Evolutionary conservation across 2,888 invertebrate genomes (phyloP).

Genomic region (Pollenia angustigena): DNA sequence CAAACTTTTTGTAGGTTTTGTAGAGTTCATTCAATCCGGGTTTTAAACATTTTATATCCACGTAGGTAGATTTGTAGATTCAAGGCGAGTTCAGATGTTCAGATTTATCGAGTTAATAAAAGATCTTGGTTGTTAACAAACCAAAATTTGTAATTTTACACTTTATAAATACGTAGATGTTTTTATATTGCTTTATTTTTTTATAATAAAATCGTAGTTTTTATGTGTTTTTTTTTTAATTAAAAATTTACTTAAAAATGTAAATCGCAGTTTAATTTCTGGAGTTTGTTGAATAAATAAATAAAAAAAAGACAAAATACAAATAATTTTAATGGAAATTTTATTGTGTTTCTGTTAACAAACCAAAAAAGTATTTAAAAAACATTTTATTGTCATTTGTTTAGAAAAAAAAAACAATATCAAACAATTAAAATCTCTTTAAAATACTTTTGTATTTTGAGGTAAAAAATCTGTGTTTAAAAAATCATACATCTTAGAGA

Average conservation of each 20-base stretch:
- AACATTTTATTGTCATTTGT: neutral
- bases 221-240: constrained; percentile 71
- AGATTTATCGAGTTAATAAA: constrained; percentile 36
- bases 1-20: constrained; percentile 62
- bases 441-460: neutral
- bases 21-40: constrained; percentile 47
- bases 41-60: constrained; percentile 44
- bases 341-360: neutral
- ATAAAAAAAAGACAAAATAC: constrained; percentile 40
- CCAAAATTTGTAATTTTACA: constrained; percentile 40
- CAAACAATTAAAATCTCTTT: no score
- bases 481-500: neutral
- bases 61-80: constrained; percentile 58
- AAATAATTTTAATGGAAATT: constrained; percentile 19
- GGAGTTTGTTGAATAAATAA: constrained; percentile 75
- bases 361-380: neutral
- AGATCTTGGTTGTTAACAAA: constrained; percentile 4
- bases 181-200: constrained; percentile 54
- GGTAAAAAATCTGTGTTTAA: constrained; percentile 32
- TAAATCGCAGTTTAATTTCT: constrained; percentile 84
- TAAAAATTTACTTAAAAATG: constrained; percentile 80
- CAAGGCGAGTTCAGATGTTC: constrained; percentile 12
- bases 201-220: constrained; percentile 75
- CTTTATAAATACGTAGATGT: constrained; percentile 36
- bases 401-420: no score